Conservation (phyloP, 2,797 vertebrate genomes). For the Tokudaia tokunoshimensis region DNA sequence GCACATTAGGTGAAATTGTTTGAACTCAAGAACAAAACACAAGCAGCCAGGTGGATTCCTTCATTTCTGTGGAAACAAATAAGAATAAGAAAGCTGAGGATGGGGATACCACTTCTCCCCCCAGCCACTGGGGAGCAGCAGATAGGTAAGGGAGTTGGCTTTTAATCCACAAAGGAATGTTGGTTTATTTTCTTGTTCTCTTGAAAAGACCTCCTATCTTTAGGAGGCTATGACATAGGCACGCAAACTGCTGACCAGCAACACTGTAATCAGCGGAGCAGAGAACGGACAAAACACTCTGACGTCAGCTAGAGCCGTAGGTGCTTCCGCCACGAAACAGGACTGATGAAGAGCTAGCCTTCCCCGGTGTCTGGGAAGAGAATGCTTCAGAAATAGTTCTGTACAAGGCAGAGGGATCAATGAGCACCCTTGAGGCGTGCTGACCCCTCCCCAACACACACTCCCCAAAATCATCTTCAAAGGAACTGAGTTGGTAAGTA, state of each 20-base stretch:
- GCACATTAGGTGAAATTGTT: not conserved
- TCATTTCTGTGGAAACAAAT: not conserved
- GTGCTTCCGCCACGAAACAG: not conserved
- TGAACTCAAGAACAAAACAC: not conserved
- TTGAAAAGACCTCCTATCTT: not conserved
- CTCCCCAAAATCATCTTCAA: not conserved
- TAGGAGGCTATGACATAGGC: not conserved
- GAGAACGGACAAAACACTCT: not conserved
- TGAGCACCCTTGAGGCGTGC: not conserved
- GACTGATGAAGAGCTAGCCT: not conserved
- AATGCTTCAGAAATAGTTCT: not conserved
- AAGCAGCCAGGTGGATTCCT: constrained; percentile 11
- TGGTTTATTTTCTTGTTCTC: not conserved
- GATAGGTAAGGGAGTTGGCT: not conserved
- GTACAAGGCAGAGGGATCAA: not conserved
- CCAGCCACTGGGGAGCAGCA: not conserved
- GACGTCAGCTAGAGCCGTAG: too few relatives aligned
- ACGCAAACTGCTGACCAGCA: not conserved
- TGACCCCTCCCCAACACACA: not conserved
- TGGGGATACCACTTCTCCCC: not conserved
- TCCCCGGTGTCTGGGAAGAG: not conserved
- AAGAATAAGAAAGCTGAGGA: not conserved
- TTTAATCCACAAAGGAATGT: not conserved
- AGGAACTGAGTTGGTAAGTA: not conserved
- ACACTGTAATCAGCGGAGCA: not conserved